Evolutionary conservation across 2,113 vertebrate genomes (phyloP), one percentile per base, ranked within the genome.

Genomic region (Carettochelys insculpta): DNA sequence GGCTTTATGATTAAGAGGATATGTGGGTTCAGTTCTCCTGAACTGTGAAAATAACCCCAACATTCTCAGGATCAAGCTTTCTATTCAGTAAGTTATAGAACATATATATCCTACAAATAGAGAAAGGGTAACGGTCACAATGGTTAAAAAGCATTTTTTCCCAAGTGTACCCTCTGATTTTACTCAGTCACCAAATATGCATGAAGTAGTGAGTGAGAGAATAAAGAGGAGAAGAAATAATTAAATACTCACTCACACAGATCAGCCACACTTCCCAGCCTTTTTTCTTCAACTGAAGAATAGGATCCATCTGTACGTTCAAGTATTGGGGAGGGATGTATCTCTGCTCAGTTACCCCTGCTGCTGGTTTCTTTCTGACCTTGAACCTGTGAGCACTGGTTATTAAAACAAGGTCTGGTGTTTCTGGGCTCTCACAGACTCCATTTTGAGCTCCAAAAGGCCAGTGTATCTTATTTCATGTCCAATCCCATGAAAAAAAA

Each of bases 31-130:
- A 56, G 54, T 11, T 29, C 11, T 9, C 11, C 25, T 56, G 25
- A 27, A 27, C 9, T 29, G 9, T 56, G 25, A 56, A 29, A 56
- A 29, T 10, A 10, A 25, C 53, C 8, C 48, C 11, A 50, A 11
- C 82, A 86, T 75, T 12, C 11, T 38, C 53, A 8, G 22, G 53
- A 54, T 54, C 24, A 54, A 54, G 8, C 5, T 56, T 27, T 56
- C 29, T 56, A 27, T 54, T 56, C 29, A 56, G 29, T 56, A 29
- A 20, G 38, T 68, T 68, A 38, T 38, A 68, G 6, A 9, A 52
- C 8, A 48, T 75, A 12, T 85, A 88, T 14, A 71, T 77, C 92
- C 86, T 11, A 11, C 86, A 92, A 92, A 88, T 27, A 2, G n/a
- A 10, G 61, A 27, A 43, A 14, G 27, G 2, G 77, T 54, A 58